A percentile compares a stretch with the other conserved stretches of the same genome.
Conservation (phyloP, 2,113 vertebrate genomes). For the Glaucidium brasilianum region DNA sequence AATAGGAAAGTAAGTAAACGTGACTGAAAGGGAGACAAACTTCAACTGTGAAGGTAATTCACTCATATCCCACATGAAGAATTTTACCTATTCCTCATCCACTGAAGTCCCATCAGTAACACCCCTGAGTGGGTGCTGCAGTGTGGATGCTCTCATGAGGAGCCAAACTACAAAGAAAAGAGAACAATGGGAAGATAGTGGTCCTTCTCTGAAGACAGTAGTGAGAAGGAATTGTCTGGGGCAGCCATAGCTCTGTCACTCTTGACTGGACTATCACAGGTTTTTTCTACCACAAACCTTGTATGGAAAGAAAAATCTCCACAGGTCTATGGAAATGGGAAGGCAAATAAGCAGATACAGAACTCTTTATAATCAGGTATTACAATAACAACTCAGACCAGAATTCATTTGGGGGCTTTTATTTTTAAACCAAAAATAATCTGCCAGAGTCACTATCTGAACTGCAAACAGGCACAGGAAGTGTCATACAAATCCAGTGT, state of each 20-base stretch:
- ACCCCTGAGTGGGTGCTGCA: fast-evolving
- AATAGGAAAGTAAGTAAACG: neutral
- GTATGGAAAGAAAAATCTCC: neutral
- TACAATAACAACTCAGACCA: neutral
- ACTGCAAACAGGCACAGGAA: neutral
- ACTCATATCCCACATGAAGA: neutral
- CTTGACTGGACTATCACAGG: neutral
- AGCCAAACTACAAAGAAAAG: neutral
- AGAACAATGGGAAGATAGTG: neutral
- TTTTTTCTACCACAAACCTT: neutral
- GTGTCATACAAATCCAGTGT: neutral
- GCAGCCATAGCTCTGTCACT: neutral
- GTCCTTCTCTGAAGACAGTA: fast-evolving
- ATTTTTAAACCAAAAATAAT: neutral
- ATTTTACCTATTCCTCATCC: neutral
- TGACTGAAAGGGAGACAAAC: neutral
- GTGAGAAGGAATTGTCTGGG: neutral
- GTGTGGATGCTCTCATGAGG: neutral
- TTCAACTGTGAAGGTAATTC: neutral
- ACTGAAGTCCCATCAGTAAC: neutral
- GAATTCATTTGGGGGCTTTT: neutral
- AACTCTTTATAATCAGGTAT: neutral
- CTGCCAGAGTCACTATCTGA: neutral
- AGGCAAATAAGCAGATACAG: neutral
- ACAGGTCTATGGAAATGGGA: neutral